A percentile compares a stretch with the other conserved stretches of the same genome.
These are phyloP conservation scores for Sycophila sp. DNA, from an alignment of 1,140 invertebrate genomes.

Conservation along the genomic window DNA sequence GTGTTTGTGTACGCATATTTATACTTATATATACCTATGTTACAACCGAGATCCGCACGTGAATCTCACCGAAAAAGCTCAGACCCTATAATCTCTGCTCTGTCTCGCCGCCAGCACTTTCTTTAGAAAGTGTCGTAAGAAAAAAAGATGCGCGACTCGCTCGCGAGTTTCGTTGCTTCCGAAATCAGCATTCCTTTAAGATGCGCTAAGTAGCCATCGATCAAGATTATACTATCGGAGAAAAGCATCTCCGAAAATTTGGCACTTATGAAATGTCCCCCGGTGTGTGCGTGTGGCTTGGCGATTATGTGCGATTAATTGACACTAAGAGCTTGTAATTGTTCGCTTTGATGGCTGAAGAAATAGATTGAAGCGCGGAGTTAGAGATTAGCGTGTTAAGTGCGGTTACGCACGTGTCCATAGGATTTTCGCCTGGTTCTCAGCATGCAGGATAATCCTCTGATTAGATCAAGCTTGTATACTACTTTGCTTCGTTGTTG, in stretches of 20 bases:
- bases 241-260: slow-evolving; percentile 1
- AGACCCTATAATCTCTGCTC: too few species aligned
- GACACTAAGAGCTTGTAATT: not conserved
- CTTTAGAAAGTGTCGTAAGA: slow-evolving; percentile 11
- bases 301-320: not conserved
- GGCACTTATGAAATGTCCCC: not conserved
- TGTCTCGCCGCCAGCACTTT: too few species aligned
- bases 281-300: not conserved
- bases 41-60: too few species aligned
- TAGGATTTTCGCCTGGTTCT: too few species aligned
- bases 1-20: too few species aligned
- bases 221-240: slow-evolving; percentile 14
- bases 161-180: not conserved
- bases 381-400: too few species aligned
- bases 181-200: slow-evolving; percentile 12
- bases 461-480: too few species aligned
- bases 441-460: too few species aligned
- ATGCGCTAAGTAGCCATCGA: not conserved
- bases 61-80: too few species aligned
- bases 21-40: too few species aligned
- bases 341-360: not conserved
- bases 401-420: too few species aligned
- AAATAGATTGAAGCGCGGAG: not conserved
- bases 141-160: not conserved
- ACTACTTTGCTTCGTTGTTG: too few species aligned